These are phyloP conservation scores for Salvelinus fontinalis DNA, from an alignment of 2,113 vertebrate species.

Conservation along the genomic window DNA sequence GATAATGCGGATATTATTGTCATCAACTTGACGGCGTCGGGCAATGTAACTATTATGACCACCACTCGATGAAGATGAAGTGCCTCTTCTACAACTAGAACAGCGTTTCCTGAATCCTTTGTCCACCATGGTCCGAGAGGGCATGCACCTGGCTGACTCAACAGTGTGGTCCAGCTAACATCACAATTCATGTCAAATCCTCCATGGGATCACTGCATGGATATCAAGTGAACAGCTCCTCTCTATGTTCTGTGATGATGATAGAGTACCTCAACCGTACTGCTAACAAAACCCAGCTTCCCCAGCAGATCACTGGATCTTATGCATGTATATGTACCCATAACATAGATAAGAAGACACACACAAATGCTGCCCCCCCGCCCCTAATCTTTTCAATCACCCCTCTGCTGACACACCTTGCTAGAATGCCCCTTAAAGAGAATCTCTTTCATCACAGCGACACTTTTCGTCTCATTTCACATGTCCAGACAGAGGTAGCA, in stretches of 20 bases:
- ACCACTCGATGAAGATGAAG: too few species aligned
- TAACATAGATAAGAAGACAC: background rate
- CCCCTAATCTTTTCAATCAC: slow-evolving; percentile 29
- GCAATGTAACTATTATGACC: too few species aligned
- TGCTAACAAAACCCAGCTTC: background rate
- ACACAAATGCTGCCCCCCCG: slow-evolving; percentile 11
- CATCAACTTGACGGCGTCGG: background rate
- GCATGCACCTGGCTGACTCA: background rate
- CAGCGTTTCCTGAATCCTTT: too few species aligned
- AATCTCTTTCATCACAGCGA: slow-evolving; percentile 46
- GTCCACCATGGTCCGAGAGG: background rate
- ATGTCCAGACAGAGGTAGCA: slow-evolving; percentile 59
- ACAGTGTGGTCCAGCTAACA: background rate
- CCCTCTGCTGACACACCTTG: slow-evolving; percentile 14
- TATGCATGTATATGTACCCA: background rate
- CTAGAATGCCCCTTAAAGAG: slow-evolving; percentile 39
- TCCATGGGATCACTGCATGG: background rate
- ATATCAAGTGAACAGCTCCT: background rate
- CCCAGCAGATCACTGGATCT: background rate
- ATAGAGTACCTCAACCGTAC: background rate
- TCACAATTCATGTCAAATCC: background rate
- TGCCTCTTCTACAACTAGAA: too few species aligned
- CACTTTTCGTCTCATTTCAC: slow-evolving; percentile 62
- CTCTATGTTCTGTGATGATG: background rate
- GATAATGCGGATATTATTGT: background rate